Conservation (phyloP, 2,888 invertebrate genomes). For the Quadroppia sp. region DNA sequence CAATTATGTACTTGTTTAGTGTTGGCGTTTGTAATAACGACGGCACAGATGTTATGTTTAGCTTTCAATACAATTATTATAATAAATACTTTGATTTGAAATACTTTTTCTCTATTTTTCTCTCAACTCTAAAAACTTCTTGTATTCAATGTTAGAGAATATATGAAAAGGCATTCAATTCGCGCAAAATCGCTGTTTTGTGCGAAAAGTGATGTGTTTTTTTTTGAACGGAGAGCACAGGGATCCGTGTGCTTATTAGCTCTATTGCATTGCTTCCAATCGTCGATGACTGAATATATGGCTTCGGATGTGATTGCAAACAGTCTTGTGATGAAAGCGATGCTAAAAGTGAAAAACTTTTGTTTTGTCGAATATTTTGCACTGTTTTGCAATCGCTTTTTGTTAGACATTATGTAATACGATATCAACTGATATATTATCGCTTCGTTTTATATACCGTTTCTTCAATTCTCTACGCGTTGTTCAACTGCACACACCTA, state of each 20-base stretch:
- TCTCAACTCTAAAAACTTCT: background rate
- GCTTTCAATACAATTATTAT: too few species aligned
- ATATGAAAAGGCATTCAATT: background rate
- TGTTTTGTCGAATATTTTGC: background rate
- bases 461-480: background rate
- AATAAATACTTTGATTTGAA: background rate
- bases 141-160: background rate
- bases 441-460: background rate
- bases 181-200: constrained; percentile 12
- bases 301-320: background rate
- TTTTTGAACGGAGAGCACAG: background rate
- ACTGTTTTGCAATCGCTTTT: background rate
- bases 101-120: background rate
- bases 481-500: constrained; percentile 3
- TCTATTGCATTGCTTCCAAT: too few species aligned
- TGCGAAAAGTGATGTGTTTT: background rate
- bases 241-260: background rate
- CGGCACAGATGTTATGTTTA: constrained; percentile 7
- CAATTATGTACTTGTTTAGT: background rate
- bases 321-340: background rate
- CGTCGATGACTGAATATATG: background rate
- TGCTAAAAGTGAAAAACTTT: background rate
- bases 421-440: constrained; percentile 6
- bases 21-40: constrained; percentile 9
- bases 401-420: constrained; percentile 11